Conservation (phyloP, 2,113 vertebrate genomes). For the Maccullochella peelii region DNA sequence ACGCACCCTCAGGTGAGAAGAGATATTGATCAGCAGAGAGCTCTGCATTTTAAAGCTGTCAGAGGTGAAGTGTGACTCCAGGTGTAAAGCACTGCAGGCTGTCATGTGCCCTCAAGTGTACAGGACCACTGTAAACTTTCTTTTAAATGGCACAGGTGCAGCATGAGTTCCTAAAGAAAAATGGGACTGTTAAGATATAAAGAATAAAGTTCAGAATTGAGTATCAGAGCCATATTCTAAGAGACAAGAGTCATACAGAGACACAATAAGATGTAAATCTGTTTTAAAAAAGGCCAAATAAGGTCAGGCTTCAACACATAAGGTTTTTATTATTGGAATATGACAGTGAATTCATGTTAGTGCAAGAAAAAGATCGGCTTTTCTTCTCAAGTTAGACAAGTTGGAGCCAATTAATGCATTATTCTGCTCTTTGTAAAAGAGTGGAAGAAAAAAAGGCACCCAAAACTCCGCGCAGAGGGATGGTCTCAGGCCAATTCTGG, state of each 20-base stretch:
- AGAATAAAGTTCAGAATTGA: neutral
- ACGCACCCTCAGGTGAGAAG: conserved; percentile 25
- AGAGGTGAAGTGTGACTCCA: neutral
- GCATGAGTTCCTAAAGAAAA: neutral
- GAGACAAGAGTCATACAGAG: neutral
- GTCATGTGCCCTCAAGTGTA: neutral
- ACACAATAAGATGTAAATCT: too few species aligned
- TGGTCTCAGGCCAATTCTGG: conserved; percentile 49
- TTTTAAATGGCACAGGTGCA: neutral
- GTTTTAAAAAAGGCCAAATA: neutral
- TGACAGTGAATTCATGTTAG: conserved; percentile 1
- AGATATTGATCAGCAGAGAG: conserved; percentile 61
- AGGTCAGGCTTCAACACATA: neutral
- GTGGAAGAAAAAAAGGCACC: neutral
- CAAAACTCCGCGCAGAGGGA: conserved; percentile 1
- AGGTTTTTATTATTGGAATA: neutral
- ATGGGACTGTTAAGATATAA: too few species aligned
- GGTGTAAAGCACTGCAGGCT: conserved; percentile 8
- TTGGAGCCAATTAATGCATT: conserved; percentile 11
- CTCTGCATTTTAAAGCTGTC: conserved; percentile 24
- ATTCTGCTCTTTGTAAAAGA: neutral
- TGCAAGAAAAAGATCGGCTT: neutral
- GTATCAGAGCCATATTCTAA: neutral
- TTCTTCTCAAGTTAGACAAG: conserved; percentile 11
- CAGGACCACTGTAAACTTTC: neutral